These are phyloP conservation scores for Euglossa dilemma DNA, from an alignment of 1,140 invertebrate genomes.

Conservation along the genomic window DNA sequence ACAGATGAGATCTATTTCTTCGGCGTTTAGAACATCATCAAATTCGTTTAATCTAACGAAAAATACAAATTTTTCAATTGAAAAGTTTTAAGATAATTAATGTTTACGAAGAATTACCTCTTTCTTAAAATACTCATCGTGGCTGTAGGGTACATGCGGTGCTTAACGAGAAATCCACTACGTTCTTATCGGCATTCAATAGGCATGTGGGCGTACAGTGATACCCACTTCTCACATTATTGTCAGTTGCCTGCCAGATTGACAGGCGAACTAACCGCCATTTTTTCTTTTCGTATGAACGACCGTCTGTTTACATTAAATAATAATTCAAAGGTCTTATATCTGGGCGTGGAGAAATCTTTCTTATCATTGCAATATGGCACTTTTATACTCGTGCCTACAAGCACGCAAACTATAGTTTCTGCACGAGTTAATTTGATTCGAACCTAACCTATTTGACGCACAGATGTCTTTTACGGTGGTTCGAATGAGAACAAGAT, in stretches of 20 bases:
- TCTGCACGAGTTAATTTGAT: slow-evolving; percentile 19
- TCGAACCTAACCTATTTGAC: slow-evolving; percentile 33
- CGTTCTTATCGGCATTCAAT: slow-evolving; percentile 60
- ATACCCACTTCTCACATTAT: slow-evolving; percentile 55
- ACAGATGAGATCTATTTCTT: slow-evolving; percentile 86
- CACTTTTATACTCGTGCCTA: slow-evolving; percentile 30
- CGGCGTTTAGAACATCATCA: slow-evolving; percentile 86
- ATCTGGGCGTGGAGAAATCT: slow-evolving; percentile 3
- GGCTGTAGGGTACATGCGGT: slow-evolving; percentile 38
- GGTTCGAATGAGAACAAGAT: background rate
- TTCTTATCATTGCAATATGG: slow-evolving; percentile 55
- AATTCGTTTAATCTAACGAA: slow-evolving; percentile 88
- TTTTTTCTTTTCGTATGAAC: background rate
- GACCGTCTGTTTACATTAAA: slow-evolving; percentile 24
- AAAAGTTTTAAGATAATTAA: background rate
- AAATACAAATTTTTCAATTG: slow-evolving; percentile 58
- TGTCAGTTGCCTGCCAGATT: slow-evolving; percentile 35
- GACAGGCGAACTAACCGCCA: slow-evolving; percentile 31
- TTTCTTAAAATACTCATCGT: slow-evolving; percentile 66
- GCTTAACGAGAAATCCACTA: slow-evolving; percentile 21
- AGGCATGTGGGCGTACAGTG: slow-evolving; percentile 46
- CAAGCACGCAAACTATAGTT: slow-evolving; percentile 20
- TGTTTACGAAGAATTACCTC: slow-evolving; percentile 26
- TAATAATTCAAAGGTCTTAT: slow-evolving; percentile 17
- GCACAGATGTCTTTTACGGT: background rate